phyloP scores from a whole-genome alignment of 2,888 invertebrate genomes.

The Meteorus colon region DNA sequence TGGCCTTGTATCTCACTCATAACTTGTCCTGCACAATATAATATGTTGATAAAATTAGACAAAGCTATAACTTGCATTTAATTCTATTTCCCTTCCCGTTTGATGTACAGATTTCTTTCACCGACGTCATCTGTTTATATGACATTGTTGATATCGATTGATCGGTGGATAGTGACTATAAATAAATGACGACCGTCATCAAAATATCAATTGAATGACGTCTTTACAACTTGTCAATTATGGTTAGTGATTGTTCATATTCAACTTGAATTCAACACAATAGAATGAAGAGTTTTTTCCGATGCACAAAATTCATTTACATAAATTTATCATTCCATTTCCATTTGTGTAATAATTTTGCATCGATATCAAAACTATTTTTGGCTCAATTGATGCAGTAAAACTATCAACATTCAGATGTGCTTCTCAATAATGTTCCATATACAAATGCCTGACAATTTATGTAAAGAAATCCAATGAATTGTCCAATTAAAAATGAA shows the following conservation, averaged over 20 bases:
- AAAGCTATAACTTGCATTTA: slow-evolving; percentile 32
- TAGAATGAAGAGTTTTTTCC: not conserved
- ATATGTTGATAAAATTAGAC: slow-evolving; percentile 37
- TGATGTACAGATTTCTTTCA: not conserved
- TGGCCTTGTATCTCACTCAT: slow-evolving; percentile 50
- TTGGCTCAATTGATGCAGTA: too few species aligned
- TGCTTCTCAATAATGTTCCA: not conserved
- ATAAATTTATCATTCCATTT: not conserved
- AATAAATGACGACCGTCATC: not conserved
- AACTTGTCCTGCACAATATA: slow-evolving; percentile 35
- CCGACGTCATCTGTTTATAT: not conserved
- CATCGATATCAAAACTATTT: not conserved
- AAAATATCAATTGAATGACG: slow-evolving; percentile 5
- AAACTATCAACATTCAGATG: too few species aligned
- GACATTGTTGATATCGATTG: not conserved
- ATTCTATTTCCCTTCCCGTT: not conserved
- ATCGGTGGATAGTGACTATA: not conserved
- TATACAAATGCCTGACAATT: too few species aligned
- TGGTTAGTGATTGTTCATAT: not conserved
- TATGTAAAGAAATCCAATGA: not conserved
- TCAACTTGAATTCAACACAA: not conserved
- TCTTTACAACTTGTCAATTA: not conserved
- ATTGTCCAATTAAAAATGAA: not conserved
- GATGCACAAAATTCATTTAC: not conserved
- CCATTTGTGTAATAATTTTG: not conserved